Base-by-base conservation (phyloP, 2,797 vertebrate species). In the Halcyon badia region DNA sequence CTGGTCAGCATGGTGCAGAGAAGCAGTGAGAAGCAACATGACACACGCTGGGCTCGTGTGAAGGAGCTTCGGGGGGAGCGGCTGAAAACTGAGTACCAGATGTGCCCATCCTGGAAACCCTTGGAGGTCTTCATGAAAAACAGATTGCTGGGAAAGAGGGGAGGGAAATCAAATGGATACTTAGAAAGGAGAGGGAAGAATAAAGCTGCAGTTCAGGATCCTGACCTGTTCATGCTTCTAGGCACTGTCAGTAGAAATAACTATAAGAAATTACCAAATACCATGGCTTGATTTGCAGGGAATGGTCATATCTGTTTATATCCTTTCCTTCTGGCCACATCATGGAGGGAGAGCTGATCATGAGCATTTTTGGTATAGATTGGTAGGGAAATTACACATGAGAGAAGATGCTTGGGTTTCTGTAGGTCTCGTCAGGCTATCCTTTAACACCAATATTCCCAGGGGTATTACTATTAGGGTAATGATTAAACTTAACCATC, bases 1-100 rank as follows among this genome's bases (percentile, higher is more conserved):
- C 99, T 99, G 69, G 99, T 99, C 94, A 99, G 97, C 99, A 99
- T 99, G 82, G 99, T 99, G 97, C 99, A 99, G 44, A 99, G 98
- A 37, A 99, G 98, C 95, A 99, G 97, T 0, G 99, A 99, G 92
- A 99, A 99, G 91, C 99, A 99, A 64, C 99, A 99, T 17, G 99
- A 99, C 52, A 99, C 99, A 0, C 99, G 97, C 96, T 99, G 99
- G 33, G 99, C 99, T 25, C 99, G 96, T 0, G 99, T 99, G 97
- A 99, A 99, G 79, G 98, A 98, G 97, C 99, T 99, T 79, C 97
- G 97, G 9, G 99, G 98, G 17, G 98, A 99, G 46, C 99, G 98
- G 92, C 98, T 99, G 85, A 99, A 98, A 91, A 99, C 98, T 0
- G 99, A 99, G 83, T 99, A 99, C 99, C 99, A 99, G 94, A 99